Base-by-base conservation (phyloP, 2,888 invertebrate genomes). In the Limenitis arthemis region DNA sequence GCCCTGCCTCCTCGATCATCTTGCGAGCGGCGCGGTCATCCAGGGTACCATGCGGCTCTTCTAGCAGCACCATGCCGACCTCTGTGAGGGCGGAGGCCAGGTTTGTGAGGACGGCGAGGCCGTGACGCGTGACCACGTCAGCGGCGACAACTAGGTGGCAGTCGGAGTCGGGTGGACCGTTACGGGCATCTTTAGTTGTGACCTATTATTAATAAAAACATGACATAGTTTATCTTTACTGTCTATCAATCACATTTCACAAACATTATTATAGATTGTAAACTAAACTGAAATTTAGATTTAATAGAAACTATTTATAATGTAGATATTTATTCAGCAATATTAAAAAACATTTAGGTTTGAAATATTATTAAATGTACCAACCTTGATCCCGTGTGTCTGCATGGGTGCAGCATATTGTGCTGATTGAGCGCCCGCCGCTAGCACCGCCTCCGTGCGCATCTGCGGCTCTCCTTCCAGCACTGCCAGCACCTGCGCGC, bases 391-490 rank as follows among this genome's bases (percentile, higher is more conserved):
- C 7, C 89, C 90, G 46, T 88, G 83, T 5, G 89, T 87, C 54
- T 90, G 89, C 49, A 91, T 71, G 30, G 80, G 73, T 38, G 88
- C 75, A 8, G 80, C 68, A 66, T 91, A 90, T 1, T 79, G 73
- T 12, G 89, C 87, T n/a, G 64, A 59, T 36, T 40, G 85, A 62
- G 88, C 79, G 38, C 87, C 84, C 1, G 90, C 79, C 32, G 77
- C 77, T 53, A 81, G 66, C 49, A 60, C 6, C 5, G 75, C 88
- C 47, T 94, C 93, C 30, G 90, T 88, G 47, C 90, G 87, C 57
- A 92, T 83, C 77, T 88, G 42, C 63, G 96, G 95, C 82, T 96
- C 95, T 12, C 87, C 87, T 73, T 92, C 90, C 47, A 95, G 79
- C 59, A 91, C 85, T 47, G 89, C 87, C 59, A 91, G 75, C 56